A percentile compares a stretch with the other conserved stretches of the same genome.
Conservation (phyloP, 2,113 vertebrate genomes). For the Athene noctua region DNA sequence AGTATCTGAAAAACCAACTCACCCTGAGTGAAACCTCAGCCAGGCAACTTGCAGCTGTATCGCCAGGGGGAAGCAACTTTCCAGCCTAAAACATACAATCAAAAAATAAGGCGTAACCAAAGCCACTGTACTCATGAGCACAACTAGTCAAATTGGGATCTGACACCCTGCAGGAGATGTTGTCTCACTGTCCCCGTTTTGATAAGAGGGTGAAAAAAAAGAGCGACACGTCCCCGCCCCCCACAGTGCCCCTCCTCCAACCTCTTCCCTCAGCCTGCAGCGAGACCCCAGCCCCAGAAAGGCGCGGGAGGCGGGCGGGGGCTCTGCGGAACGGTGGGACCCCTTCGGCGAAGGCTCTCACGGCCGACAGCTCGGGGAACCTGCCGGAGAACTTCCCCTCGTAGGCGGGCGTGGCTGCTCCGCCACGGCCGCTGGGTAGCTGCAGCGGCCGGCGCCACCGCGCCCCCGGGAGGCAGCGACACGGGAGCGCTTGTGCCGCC, state of each 20-base stretch:
- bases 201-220: background rate
- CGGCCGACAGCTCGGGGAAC: background rate
- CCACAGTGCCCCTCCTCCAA: background rate
- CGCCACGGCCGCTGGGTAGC: background rate
- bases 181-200: background rate
- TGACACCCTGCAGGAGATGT: background rate
- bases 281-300: background rate
- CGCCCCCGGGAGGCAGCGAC: background rate
- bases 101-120: background rate
- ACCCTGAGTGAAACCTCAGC: conserved; percentile 74
- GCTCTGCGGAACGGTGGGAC: rapidly evolving
- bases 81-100: conserved; percentile 74
- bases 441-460: background rate
- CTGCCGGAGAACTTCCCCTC: conserved; percentile 38
- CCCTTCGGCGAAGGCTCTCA: background rate
- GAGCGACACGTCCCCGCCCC: rapidly evolving
- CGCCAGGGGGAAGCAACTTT: conserved; percentile 66
- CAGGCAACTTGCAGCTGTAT: conserved; percentile 69
- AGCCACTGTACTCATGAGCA: background rate
- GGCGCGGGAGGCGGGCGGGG: rapidly evolving
- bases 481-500: background rate
- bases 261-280: background rate
- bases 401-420: background rate
- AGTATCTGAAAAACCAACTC: conserved; percentile 5
- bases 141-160: background rate